Base-by-base conservation (phyloP, 2,888 invertebrate genomes). In the Xestoiulus laeticollis region DNA sequence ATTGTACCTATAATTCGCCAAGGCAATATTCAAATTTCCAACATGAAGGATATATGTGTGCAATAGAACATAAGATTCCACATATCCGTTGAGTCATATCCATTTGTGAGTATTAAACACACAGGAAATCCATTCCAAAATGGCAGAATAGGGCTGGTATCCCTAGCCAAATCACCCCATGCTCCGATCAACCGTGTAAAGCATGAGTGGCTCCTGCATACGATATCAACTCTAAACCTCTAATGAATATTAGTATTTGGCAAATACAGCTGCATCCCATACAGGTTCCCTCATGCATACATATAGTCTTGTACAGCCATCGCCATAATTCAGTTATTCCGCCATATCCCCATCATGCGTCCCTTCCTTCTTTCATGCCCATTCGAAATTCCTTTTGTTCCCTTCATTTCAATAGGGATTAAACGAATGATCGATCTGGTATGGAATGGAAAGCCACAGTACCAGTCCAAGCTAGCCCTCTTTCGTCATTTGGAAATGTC, bases 181-280 rank as follows among this genome's bases (percentile, higher is more conserved):
- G 0, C 53, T 19, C 19, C n/a, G 53, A 53, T 53, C 53, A 53
- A 53, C 19, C 53, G 53, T 19, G 53, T 5, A 53, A 53, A 53
- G 16, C 53, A 53, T 53, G 53, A 16, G 53, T 53, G 19, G 19
- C 16, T 53, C 19, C 53, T 53, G 53, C 53, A 53, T 53, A 53
- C 53, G 53, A 53, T 53, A 53, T 19, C 53, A 53, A 19, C 5
- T 16, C 53, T 53, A 53, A 59, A 59, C 59, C 53, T 53, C 53
- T 59, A 59, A 59, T 59, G 59, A 59, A 22, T 59, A 59, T 59
- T 22, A 59, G 59, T 59, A 59, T 22, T 59, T 59, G 59, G 22
- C 59, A 59, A 59, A 59, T 22, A 59, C 59, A 59, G 59, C 59
- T 59, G 22, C 59, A 59, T 59, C 59, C 59, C 22, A 59, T 59